Evolutionary conservation across 2,888 invertebrate species (phyloP), one percentile per base, ranked within the genome.

Genomic region (Cheilosia scutellata): DNA sequence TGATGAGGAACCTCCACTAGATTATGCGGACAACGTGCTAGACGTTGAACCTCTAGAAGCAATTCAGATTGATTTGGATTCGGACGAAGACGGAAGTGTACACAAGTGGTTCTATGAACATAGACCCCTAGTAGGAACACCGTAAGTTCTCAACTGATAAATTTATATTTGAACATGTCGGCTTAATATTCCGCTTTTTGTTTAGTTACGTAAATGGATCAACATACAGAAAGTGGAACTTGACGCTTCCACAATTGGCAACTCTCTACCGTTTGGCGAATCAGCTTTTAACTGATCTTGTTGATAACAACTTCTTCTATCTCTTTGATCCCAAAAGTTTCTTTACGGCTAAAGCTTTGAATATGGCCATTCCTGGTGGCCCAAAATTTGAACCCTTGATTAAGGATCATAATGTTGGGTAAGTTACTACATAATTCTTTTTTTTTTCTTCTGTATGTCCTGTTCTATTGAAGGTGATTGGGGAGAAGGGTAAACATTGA

Each of bases 361-460:
- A 99, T 91, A 98, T 99, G 97, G 99, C 99, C 1, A 99, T 99
- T 90, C 99, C 99, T 9, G 99, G 99, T 71, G 99, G 99, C 0
- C 99, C 99, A 0, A 99, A 99, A 93, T 99, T 99, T 93, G 99
- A 99, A 92, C 99, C 99, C 0, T 93, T 99, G 5, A 98, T 99
- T 20, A 99, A 99, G 91, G 99, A 99, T 92, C 97, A 98, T 89
- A 98, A 98, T 90, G 96, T 98, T 68, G 98, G 96, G 96, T 96
- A 44, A 44, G 44, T 2, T 55, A 31, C 6, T 31, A 11, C n/a
- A n/a, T n/a, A n/a, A n/a, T n/a, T n/a, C n/a, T n/a, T n/a, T n/a
- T 42, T 53, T 29, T 29, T 16, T 40, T 57, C 42, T 20, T 31
- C 2, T n/a, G n/a, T 44, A 5, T 37, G 33, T 11, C 9, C 2